Evolutionary conservation across 2,113 vertebrate species (phyloP), one percentile per base, ranked within the genome.

Genomic region (Saccopteryx leptura): DNA sequence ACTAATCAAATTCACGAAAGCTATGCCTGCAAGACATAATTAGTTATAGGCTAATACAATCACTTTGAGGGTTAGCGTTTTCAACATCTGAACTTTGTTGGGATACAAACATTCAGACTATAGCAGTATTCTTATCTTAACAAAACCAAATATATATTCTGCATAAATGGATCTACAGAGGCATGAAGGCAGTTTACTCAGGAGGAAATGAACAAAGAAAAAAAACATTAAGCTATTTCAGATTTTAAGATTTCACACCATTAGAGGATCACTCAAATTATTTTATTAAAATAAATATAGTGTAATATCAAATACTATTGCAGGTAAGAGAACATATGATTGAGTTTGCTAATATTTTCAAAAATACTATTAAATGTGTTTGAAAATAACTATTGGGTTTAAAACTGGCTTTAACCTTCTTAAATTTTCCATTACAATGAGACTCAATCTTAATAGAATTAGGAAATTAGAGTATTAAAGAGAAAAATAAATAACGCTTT

Each of bases 141-240:
- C 28, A 91, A 91, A 91, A 81, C 11, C 21, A 95, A 93, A 84
- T 76, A 56, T 65, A 68, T 74, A 88, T 56, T 88, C 83, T 50
- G 2, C 26, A 89, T 89, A 74, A 85, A n/a, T 65, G 19, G 28
- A n/a, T 85, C 2, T 65, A 9, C 24, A 75, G 26, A 23, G 87
- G 1, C 74, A 68, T 83, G 23, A 84, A 89, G 50, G 33, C 7
- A 33, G 17, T 39, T 76, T 60, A 71, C 11, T 82, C 17, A 92
- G 12, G 28, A 75, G 13, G 28, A 83, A 85, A 31, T 17, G 65
- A 87, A 78, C 50, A 75, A 75, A 71, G 5, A 39, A 48, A 11
- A 63, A 46, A 21, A 24, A 48, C 3, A 26, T 19, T 65, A 95
- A 91, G 3, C 7, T 87, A 39, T 26, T 79, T 7, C 33, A 80